These are phyloP conservation scores for Amphilophus citrinellus DNA, from an alignment of 2,113 vertebrate genomes.

Conservation along the genomic window DNA sequence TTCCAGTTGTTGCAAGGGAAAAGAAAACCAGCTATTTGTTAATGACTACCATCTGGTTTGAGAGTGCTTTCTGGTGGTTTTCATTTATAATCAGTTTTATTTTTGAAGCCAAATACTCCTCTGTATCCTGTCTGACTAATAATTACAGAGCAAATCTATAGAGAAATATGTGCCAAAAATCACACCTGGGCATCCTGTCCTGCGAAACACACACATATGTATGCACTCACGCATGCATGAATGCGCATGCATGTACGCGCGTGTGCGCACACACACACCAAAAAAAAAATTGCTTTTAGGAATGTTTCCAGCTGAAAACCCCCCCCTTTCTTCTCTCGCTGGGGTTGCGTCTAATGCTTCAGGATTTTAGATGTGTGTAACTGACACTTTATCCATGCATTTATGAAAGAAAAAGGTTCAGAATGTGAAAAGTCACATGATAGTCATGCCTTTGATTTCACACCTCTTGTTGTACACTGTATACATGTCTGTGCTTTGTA, in stretches of 20 bases:
- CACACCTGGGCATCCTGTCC: slow-evolving; percentile 59
- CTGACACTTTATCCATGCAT: background rate
- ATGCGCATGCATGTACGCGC: background rate
- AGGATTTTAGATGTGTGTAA: slow-evolving; percentile 3
- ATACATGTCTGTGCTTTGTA: slow-evolving; percentile 26
- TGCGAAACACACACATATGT: background rate
- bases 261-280: background rate
- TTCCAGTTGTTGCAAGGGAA: slow-evolving; percentile 56
- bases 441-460: slow-evolving; percentile 13
- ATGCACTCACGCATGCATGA: background rate
- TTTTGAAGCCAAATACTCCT: slow-evolving; percentile 67
- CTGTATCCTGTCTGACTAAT: slow-evolving; percentile 72
- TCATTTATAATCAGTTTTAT: slow-evolving; percentile 73
- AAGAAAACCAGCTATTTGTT: slow-evolving; percentile 60
- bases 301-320: slow-evolving; percentile 25
- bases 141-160: slow-evolving; percentile 75
- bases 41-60: slow-evolving; percentile 79
- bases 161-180: slow-evolving; percentile 51
- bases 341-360: background rate
- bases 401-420: slow-evolving; percentile 3
- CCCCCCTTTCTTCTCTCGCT: slow-evolving; percentile 5
- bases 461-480: background rate
- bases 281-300: slow-evolving; percentile 35
- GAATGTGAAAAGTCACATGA: slow-evolving; percentile 1
- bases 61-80: slow-evolving; percentile 68